phyloP scores from a whole-genome alignment of 2,113 vertebrate genomes.

The Uropsilus gracilis region DNA sequence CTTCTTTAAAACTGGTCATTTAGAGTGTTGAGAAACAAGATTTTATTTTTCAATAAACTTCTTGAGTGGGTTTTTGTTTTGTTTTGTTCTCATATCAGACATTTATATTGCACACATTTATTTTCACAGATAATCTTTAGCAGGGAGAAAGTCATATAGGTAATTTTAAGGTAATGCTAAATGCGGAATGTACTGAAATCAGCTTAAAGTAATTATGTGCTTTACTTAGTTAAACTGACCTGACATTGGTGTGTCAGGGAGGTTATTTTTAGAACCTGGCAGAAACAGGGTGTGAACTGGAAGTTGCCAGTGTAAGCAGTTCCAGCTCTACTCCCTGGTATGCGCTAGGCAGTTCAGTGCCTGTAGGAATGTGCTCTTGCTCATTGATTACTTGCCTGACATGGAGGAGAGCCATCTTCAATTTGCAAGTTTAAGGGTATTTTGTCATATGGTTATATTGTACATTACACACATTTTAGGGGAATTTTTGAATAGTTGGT shows the following conservation, averaged over 20 bases:
- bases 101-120: slow-evolving; percentile 8
- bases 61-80: neutral
- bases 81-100: neutral
- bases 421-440: neutral
- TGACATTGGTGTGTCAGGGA: neutral
- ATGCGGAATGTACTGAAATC: neutral
- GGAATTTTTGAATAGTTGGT: neutral
- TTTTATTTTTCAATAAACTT: neutral
- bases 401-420: neutral
- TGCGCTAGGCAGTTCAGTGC: neutral
- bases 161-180: neutral
- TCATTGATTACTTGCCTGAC: neutral
- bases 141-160: neutral
- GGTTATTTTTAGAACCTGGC: neutral
- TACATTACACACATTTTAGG: slow-evolving; percentile 24
- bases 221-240: neutral
- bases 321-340: neutral
- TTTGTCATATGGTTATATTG: neutral
- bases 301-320: neutral
- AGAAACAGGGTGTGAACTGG: neutral
- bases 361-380: neutral
- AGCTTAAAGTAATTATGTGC: neutral
- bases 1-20: slow-evolving; percentile 10
- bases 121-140: neutral
- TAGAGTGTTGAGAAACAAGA: neutral